phyloP scores from a whole-genome alignment of 2,113 vertebrate species.

The Phocoena sinus region DNA sequence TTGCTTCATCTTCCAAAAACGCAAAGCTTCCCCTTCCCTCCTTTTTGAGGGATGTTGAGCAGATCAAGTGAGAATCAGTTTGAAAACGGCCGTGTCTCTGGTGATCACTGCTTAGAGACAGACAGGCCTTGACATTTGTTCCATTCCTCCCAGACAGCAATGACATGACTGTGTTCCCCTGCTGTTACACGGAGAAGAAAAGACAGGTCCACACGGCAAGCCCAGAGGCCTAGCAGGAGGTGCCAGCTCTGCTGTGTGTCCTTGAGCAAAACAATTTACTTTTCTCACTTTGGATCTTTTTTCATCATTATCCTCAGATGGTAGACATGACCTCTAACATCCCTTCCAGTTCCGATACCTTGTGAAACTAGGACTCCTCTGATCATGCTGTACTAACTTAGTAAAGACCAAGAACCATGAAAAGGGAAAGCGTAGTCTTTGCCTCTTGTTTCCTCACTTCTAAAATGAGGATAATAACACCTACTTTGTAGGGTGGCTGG shows the following conservation, averaged over 20 bases:
- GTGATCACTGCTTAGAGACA: background rate
- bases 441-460: background rate
- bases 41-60: background rate
- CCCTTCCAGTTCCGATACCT: background rate
- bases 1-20: background rate
- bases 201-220: background rate
- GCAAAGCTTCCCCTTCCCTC: background rate
- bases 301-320: background rate
- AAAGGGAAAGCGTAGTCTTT: background rate
- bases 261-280: background rate
- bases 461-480: background rate
- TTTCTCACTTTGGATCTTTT: conserved; percentile 1
- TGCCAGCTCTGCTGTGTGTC: background rate
- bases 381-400: background rate
- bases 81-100: background rate
- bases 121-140: background rate
- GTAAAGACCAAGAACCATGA: background rate
- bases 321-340: background rate
- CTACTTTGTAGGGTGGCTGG: background rate
- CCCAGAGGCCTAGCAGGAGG: background rate
- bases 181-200: background rate
- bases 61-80: background rate
- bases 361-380: background rate
- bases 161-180: background rate
- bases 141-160: background rate